Evolutionary conservation across 2,797 vertebrate genomes (phyloP).

Genomic region (Euthynnus affinis): DNA sequence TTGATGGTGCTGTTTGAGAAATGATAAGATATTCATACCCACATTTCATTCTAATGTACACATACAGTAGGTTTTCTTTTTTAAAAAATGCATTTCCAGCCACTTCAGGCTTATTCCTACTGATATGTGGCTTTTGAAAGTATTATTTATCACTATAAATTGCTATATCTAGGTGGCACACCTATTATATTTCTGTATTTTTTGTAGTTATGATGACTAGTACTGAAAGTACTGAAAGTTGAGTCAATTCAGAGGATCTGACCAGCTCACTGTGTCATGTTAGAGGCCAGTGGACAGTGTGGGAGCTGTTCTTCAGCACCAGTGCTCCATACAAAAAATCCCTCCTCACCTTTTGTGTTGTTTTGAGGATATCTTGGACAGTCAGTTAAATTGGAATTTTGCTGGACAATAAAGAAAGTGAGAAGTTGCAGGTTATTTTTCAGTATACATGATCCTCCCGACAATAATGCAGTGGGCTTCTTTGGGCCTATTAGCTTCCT

Average conservation of each 20-base stretch:
- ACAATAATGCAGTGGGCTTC: not conserved
- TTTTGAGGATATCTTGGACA: slow-evolving; percentile 2
- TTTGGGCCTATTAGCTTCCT: not conserved
- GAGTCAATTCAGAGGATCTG: slow-evolving; percentile 11
- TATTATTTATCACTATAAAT: not conserved
- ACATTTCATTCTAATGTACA: not conserved
- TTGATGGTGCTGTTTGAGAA: not conserved
- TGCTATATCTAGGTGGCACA: not conserved
- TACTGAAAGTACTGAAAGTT: slow-evolving; percentile 10
- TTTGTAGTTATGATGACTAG: not conserved
- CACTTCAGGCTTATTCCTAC: not conserved
- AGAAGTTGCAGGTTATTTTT: not conserved
- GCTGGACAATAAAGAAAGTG: slow-evolving; percentile 2
- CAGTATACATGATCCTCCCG: not conserved
- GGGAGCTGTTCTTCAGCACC: slow-evolving; percentile 80
- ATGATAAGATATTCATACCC: not conserved
- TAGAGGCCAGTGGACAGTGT: slow-evolving; percentile 28
- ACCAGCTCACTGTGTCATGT: slow-evolving; percentile 23
- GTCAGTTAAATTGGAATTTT: not conserved
- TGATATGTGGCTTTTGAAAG: not conserved
- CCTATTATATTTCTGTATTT: not conserved
- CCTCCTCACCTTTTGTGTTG: slow-evolving; percentile 7
- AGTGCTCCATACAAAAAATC: slow-evolving; percentile 20
- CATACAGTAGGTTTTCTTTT: not conserved
- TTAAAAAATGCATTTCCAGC: not conserved